Conservation (phyloP, 2,888 invertebrate genomes). For the Melinopterus prodromus region DNA sequence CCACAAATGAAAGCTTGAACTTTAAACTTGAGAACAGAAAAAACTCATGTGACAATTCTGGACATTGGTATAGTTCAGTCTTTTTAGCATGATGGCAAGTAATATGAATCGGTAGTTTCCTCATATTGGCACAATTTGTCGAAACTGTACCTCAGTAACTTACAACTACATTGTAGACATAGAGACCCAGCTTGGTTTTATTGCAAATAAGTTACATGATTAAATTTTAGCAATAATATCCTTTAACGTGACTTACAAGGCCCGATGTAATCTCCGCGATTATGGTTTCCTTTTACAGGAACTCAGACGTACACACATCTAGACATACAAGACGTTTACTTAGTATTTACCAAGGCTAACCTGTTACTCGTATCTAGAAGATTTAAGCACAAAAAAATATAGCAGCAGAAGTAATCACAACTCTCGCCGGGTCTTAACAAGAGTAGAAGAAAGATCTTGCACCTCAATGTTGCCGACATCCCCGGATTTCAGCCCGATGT, state of each 20-base stretch:
- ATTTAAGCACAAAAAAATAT: slow-evolving; percentile 5
- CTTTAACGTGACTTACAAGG: background rate
- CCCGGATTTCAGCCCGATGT: background rate
- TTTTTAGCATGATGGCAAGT: no score
- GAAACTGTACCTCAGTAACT: background rate
- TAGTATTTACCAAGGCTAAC: slow-evolving; percentile 24
- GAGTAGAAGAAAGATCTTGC: background rate
- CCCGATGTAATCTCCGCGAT: slow-evolving; percentile 6
- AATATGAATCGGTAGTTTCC: no score
- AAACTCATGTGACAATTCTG: no score
- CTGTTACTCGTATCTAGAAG: slow-evolving; percentile 8
- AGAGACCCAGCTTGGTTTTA: background rate
- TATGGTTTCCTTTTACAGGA: slow-evolving; percentile 24
- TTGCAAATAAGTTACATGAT: background rate
- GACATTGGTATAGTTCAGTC: no score
- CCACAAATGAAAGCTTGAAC: no score
- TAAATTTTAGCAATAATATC: slow-evolving; percentile 18
- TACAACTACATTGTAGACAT: background rate
- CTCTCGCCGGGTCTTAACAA: slow-evolving; percentile 6
- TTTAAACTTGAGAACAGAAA: no score
- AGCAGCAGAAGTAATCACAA: slow-evolving; percentile 12
- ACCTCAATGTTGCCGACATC: background rate
- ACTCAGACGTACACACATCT: slow-evolving; percentile 13
- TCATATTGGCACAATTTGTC: background rate
- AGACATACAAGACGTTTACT: slow-evolving; percentile 13